Evolutionary conservation across 2,113 vertebrate species (phyloP), one percentile per base, ranked within the genome.

Genomic region (Sinocyclocheilus grahami): DNA sequence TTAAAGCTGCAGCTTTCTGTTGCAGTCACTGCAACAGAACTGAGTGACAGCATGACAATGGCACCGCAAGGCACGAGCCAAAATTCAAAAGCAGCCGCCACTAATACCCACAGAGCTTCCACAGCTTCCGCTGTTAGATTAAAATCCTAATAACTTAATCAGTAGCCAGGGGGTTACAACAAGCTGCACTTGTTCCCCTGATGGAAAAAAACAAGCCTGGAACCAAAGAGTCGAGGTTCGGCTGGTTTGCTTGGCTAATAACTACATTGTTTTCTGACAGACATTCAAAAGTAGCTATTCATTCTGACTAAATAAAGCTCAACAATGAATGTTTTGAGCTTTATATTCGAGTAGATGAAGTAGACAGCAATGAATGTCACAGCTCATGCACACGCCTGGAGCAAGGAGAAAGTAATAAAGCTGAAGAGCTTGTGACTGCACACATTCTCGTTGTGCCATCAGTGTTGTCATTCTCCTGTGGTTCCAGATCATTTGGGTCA

Each of bases 141-240:
- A 62, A 78, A 16, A 78, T 37, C n/a, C 63, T 83, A 83, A 74
- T 79, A 53, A 79, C n/a, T 79, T 85, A 58, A 83, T 78, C 74
- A 79, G 53, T 30, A 18, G 42, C 71, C 24, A 87, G 37, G 37
- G 55, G 60, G 42, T 27, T 22, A 48, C 37, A 33, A 27, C 71
- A 77, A 55, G 37, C 71, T 62, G 51, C 20, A 82, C 58, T 80
- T 80, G 78, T 62, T 80, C 42, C 60, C 16, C 42, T 69, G 24
- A 48, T 30, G 42, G 60, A 67, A 82, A 67, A 42, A 69, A 82
- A 37, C 24, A 39, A 53, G 24, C 12, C 14, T 51, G 12, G 13
- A 77, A 77, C 14, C 3, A 77, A 48, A 16, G n/a, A 53, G 24
- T 4, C 75, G 18, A 30, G 3, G 75, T 77, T 75, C 27, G 24